A percentile compares a stretch with the other conserved stretches of the same genome.
phyloP scores from a whole-genome alignment of 2,797 vertebrate species.

The Distichodus sexfasciatus region DNA sequence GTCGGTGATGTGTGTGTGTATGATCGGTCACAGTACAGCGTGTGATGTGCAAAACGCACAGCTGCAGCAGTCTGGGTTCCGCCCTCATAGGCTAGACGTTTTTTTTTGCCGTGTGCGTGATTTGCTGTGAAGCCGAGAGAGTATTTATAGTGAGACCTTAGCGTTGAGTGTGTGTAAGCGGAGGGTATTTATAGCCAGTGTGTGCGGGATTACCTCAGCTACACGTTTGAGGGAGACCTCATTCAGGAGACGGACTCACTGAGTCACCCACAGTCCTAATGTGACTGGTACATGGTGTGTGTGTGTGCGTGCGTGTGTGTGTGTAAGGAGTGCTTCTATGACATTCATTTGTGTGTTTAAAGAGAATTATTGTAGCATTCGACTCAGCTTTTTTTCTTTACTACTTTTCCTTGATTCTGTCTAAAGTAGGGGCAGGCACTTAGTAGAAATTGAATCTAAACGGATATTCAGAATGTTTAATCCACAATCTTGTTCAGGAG shows the following conservation, averaged over 20 bases:
- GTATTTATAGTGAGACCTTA: constrained; percentile 21
- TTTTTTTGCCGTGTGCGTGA: background rate
- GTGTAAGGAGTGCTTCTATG: background rate
- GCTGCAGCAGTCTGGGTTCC: background rate
- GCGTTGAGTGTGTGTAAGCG: constrained; percentile 8
- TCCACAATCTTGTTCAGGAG: too few relatives aligned
- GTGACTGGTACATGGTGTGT: constrained; percentile 4
- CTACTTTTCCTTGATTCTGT: too few relatives aligned
- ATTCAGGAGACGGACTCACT: constrained; percentile 62
- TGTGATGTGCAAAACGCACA: constrained; percentile 18
- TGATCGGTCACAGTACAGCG: background rate
- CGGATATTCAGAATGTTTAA: too few relatives aligned
- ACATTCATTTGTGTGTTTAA: too few relatives aligned
- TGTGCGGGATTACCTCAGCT: constrained; percentile 68
- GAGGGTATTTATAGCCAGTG: constrained; percentile 72
- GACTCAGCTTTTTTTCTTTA: too few relatives aligned
- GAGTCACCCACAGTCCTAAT: constrained; percentile 55
- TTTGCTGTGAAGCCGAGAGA: background rate
- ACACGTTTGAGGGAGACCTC: constrained; percentile 42
- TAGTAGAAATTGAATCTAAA: too few relatives aligned
- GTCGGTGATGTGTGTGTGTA: background rate
- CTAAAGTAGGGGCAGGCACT: too few relatives aligned
- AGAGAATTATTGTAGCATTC: too few relatives aligned
- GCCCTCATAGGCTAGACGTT: background rate
- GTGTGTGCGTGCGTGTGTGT: background rate